phyloP scores from a whole-genome alignment of 1,140 invertebrate genomes.

The Conus betulinus region DNA sequence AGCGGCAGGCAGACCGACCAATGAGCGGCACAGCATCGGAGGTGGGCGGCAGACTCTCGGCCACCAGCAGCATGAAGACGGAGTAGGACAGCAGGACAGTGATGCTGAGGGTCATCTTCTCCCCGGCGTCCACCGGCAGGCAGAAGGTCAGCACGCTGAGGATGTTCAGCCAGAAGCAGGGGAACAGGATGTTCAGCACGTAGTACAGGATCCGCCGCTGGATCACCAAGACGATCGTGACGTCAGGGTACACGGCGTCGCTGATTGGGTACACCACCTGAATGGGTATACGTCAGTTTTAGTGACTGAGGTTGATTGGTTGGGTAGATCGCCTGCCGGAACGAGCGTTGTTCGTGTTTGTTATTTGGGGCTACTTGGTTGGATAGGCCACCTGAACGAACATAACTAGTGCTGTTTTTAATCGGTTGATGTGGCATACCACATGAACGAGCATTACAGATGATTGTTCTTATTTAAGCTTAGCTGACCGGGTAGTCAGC shows the following conservation, averaged over 20 bases:
- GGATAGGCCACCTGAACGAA: background rate
- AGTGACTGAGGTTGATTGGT: background rate
- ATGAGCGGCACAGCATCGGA: slow-evolving; percentile 80
- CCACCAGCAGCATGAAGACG: slow-evolving; percentile 75
- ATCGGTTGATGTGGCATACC: no score
- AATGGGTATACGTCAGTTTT: background rate
- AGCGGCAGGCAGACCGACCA: slow-evolving; percentile 81
- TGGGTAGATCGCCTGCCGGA: background rate
- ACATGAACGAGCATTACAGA: no score
- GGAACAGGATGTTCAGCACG: slow-evolving; percentile 70
- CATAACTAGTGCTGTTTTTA: background rate
- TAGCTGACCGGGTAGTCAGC: no score
- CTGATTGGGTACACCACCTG: slow-evolving; percentile 63
- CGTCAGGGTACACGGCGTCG: slow-evolving; percentile 78
- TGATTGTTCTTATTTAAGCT: no score
- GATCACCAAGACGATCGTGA: slow-evolving; percentile 76
- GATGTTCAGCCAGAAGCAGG: slow-evolving; percentile 72
- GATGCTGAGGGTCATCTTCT: slow-evolving; percentile 74
- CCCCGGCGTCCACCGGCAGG: slow-evolving; percentile 72
- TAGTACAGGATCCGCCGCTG: slow-evolving; percentile 68
- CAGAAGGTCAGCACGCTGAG: slow-evolving; percentile 72
- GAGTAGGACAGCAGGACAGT: slow-evolving; percentile 75
- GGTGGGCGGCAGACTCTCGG: slow-evolving; percentile 75
- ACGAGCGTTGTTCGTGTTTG: background rate
- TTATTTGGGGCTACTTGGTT: background rate